phyloP scores from a whole-genome alignment of 1,140 invertebrate species.

The Drosophila pruinosa region DNA sequence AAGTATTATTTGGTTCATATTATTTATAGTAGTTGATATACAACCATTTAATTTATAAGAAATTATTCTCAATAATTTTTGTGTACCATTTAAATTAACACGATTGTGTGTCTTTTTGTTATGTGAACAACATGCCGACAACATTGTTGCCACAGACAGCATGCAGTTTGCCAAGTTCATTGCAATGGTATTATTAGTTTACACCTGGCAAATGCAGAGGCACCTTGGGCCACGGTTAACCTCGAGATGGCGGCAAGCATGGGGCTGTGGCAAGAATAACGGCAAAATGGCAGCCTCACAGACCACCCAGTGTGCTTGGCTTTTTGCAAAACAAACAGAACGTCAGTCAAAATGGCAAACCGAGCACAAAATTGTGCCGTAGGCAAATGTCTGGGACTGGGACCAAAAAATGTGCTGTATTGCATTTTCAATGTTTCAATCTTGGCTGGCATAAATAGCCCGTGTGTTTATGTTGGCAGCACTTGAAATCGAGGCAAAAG shows the following conservation, averaged over 20 bases:
- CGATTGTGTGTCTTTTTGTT: conserved; percentile 7
- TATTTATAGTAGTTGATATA: no score
- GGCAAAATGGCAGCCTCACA: background rate
- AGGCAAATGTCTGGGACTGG: conserved; percentile 5
- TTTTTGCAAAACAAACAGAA: conserved; percentile 81
- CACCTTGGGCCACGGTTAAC: conserved; percentile 1
- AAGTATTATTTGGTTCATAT: background rate
- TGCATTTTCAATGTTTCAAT: conserved; percentile 63
- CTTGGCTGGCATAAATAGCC: conserved; percentile 65
- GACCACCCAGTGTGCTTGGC: conserved; percentile 73
- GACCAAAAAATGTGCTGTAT: conserved; percentile 49
- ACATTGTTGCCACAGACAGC: background rate
- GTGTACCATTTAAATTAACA: background rate
- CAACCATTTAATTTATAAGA: background rate
- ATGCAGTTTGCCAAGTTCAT: conserved; percentile 33
- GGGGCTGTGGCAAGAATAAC: background rate
- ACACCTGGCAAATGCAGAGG: conserved; percentile 31
- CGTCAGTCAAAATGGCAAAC: conserved; percentile 60
- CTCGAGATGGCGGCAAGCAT: conserved; percentile 2
- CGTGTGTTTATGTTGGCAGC: conserved; percentile 76
- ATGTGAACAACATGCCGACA: background rate
- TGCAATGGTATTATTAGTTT: conserved; percentile 19
- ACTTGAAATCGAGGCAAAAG: conserved; percentile 64
- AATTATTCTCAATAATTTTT: background rate
- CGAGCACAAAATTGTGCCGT: conserved; percentile 18